Percentiles rank a stretch among this genome's conserved stretches.
These are phyloP conservation scores for Megalopta genalis DNA, from an alignment of 1,140 invertebrate species.

Conservation along the genomic window DNA sequence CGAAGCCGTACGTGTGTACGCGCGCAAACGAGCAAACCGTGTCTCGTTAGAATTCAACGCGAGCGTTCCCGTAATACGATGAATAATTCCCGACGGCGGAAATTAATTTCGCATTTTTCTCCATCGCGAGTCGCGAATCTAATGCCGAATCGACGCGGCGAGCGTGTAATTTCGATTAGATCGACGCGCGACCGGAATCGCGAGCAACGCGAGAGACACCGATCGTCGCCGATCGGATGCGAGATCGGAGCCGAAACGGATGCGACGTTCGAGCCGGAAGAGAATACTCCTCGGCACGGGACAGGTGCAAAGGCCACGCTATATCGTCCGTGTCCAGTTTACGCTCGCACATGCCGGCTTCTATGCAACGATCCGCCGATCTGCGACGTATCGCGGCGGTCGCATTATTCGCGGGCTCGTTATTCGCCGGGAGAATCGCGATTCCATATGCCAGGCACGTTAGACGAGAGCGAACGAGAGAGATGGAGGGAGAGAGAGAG, in stretches of 20 bases:
- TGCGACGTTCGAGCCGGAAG: not conserved
- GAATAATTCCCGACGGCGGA: conserved; percentile 48
- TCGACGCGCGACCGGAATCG: too few relatives aligned
- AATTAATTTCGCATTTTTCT: conserved; percentile 39
- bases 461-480: not conserved
- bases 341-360: not conserved
- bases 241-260: not conserved
- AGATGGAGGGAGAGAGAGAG: too few relatives aligned
- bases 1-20: not conserved
- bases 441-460: conserved; percentile 56
- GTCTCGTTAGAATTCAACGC: conserved; percentile 47
- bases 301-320: conserved; percentile 46
- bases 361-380: conserved; percentile 7
- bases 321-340: conserved; percentile 22
- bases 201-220: too few relatives aligned
- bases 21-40: not conserved
- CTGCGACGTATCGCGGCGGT: not conserved
- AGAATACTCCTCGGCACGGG: conserved; percentile 19
- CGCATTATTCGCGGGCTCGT: conserved; percentile 44
- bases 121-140: not conserved
- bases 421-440: conserved; percentile 41
- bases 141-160: too few relatives aligned
- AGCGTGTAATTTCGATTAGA: too few relatives aligned
- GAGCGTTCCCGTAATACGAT: conserved; percentile 43
- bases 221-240: too few relatives aligned